Evolutionary conservation across 1,140 invertebrate species (phyloP).

Genomic region (Melanaphis sacchari): DNA sequence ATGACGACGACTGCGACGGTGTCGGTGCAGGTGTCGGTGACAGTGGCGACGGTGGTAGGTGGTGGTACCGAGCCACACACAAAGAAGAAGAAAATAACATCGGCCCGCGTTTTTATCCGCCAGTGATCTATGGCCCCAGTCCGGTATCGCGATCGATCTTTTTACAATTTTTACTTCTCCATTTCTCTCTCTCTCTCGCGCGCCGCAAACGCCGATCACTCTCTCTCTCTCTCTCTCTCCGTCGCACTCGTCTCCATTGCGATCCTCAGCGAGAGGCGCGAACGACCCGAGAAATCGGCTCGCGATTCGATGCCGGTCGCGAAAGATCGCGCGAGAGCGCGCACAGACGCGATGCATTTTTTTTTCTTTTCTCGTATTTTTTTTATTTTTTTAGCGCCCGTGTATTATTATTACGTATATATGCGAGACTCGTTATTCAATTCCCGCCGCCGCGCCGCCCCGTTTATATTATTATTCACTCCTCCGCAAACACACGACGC

Average conservation of each 20-base stretch:
- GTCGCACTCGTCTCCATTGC: too few relatives aligned
- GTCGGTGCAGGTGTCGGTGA: not conserved
- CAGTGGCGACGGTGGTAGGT: not conserved
- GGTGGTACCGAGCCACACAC: not conserved
- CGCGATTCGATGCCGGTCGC: not conserved
- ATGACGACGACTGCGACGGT: not conserved
- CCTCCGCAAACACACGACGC: constrained; percentile 16
- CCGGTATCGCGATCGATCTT: constrained; percentile 46
- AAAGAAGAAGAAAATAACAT: constrained; percentile 45
- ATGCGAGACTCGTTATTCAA: constrained; percentile 15
- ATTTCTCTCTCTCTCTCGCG: not conserved
- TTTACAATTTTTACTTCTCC: not conserved
- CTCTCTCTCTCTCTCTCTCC: not conserved
- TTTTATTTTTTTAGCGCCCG: not conserved
- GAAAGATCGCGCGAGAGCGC: not conserved
- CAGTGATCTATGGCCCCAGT: constrained; percentile 38
- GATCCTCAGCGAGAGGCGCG: not conserved
- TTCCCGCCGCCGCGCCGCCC: not conserved
- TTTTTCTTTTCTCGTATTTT: not conserved
- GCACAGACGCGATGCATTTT: not conserved
- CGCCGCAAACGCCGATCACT: not conserved
- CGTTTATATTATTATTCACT: not conserved
- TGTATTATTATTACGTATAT: not conserved
- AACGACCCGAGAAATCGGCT: constrained; percentile 24
- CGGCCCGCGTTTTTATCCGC: constrained; percentile 8